Conservation (phyloP, 1,140 invertebrate genomes). For the Lanistes nyassanus region DNA sequence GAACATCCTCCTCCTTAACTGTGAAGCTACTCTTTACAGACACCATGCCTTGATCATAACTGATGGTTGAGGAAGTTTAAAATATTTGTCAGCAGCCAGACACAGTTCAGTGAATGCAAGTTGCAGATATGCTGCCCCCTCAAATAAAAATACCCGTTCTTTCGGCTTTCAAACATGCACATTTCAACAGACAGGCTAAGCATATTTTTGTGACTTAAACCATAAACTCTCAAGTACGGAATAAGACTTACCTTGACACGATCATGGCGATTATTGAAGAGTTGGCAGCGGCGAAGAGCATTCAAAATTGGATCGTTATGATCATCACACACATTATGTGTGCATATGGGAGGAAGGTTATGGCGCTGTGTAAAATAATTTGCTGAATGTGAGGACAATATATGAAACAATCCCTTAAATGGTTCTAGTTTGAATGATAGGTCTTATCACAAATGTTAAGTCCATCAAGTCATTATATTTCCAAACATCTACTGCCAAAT, state of each 20-base stretch:
- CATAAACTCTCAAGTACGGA: background rate
- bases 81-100: no score
- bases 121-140: no score
- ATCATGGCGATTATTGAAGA: constrained; percentile 95
- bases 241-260: constrained; percentile 85
- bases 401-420: background rate
- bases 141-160: no score
- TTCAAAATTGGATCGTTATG: constrained; percentile 84
- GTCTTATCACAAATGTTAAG: no score
- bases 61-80: no score
- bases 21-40: no score
- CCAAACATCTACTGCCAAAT: no score
- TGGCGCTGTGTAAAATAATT: constrained; percentile 73
- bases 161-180: background rate
- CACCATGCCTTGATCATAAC: no score
- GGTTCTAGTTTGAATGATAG: no score
- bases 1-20: no score
- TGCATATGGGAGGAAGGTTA: constrained; percentile 94
- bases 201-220: background rate
- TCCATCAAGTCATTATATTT: no score
- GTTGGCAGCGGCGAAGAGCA: constrained; percentile 87
- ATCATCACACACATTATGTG: constrained; percentile 97
- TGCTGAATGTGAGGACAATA: background rate
- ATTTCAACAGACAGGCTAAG: background rate
- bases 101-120: no score